phyloP scores from a whole-genome alignment of 1,140 invertebrate genomes.

The Ephestia elutella region DNA sequence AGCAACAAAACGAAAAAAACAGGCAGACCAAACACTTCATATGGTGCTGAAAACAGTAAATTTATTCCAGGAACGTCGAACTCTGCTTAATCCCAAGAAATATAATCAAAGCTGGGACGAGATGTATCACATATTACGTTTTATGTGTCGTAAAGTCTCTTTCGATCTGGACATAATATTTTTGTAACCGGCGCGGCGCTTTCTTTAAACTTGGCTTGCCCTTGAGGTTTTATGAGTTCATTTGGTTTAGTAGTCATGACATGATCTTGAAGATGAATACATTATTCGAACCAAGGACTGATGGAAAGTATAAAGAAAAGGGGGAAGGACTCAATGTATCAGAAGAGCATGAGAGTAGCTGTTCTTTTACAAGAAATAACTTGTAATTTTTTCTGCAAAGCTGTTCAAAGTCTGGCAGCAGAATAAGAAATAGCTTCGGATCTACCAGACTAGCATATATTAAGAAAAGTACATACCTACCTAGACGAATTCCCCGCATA shows the following conservation, averaged over 20 bases:
- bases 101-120: not conserved
- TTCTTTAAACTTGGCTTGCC: not conserved
- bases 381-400: too few species aligned
- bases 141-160: not conserved
- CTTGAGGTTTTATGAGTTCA: not conserved
- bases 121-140: not conserved
- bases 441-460: too few species aligned
- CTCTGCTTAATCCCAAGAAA: not conserved
- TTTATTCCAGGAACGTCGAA: not conserved
- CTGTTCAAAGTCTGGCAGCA: too few species aligned
- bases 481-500: too few species aligned
- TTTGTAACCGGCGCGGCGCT: not conserved
- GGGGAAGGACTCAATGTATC: too few species aligned
- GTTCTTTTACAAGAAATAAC: too few species aligned
- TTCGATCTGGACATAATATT: not conserved
- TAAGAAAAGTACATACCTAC: conserved; percentile 3
- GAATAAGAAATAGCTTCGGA: too few species aligned
- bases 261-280: not conserved
- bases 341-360: too few species aligned
- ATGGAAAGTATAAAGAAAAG: too few species aligned
- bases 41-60: too few species aligned
- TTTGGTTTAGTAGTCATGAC: not conserved
- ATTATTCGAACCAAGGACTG: not conserved
- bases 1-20: too few species aligned
- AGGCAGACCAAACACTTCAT: too few species aligned